Evolutionary conservation across 2,888 invertebrate genomes (phyloP).

Genomic region (Galeopsomyia nigrocyanea): DNA sequence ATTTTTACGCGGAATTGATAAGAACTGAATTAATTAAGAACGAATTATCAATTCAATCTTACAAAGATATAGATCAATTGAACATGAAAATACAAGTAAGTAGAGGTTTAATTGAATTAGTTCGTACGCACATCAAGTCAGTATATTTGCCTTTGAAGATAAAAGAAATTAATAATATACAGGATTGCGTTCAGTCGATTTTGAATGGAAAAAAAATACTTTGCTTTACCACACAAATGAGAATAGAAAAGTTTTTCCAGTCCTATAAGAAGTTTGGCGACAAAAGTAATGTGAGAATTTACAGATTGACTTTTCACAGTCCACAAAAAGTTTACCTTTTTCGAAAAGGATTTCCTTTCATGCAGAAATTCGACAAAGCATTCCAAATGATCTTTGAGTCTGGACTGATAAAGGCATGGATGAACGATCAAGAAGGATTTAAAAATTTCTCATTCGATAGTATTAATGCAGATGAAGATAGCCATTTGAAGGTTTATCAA

Average conservation of each 20-base stretch:
- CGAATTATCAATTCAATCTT: neutral
- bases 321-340: neutral
- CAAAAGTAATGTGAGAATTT: neutral
- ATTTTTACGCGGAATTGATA: constrained; percentile 11
- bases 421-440: no score
- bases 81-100: neutral
- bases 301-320: neutral
- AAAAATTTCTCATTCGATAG: no score
- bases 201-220: neutral
- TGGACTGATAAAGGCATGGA: neutral
- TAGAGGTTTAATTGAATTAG: neutral
- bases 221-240: constrained; percentile 9
- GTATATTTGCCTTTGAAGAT: neutral
- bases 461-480: no score
- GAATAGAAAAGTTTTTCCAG: neutral
- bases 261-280: neutral
- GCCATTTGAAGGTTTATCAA: no score
- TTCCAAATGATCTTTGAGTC: neutral
- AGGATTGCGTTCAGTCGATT: neutral
- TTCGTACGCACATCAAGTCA: neutral
- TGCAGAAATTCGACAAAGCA: neutral
- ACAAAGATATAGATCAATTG: neutral
- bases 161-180: neutral
- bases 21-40: neutral
- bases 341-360: neutral